A percentile compares a stretch with the other conserved stretches of the same genome.
Evolutionary conservation across 1,140 invertebrate species (phyloP).

Genomic region (Drosophila takahashii): DNA sequence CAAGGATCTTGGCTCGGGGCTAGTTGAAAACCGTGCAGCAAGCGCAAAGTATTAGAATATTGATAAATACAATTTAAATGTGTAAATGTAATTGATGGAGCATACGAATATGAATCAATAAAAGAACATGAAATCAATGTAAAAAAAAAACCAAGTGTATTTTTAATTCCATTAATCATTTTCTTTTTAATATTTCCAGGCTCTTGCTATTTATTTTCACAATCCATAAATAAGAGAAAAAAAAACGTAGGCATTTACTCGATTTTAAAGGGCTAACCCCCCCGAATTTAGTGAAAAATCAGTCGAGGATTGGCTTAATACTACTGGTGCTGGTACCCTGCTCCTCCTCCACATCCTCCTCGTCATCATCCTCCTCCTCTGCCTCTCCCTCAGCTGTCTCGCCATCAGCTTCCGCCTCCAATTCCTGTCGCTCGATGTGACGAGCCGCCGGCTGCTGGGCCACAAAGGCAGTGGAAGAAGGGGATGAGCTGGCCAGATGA

Average conservation of each 20-base stretch:
- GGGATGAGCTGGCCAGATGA: constrained; percentile 20
- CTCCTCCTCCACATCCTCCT: constrained; percentile 8
- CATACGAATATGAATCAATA: constrained; percentile 70
- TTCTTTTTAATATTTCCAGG: background rate
- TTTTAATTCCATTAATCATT: background rate
- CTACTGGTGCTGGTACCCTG: constrained; percentile 21
- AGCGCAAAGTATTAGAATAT: constrained; percentile 76
- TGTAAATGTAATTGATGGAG: constrained; percentile 77
- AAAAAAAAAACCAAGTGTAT: background rate
- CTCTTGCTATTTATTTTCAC: constrained; percentile 13
- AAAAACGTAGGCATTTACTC: constrained; percentile 4
- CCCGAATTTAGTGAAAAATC: constrained; percentile 23
- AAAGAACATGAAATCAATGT: constrained; percentile 47
- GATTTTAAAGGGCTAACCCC: background rate
- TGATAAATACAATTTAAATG: constrained; percentile 68
- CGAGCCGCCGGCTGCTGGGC: constrained; percentile 37
- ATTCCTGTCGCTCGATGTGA: constrained; percentile 55
- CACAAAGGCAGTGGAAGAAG: background rate
- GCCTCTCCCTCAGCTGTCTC: constrained; percentile 8
- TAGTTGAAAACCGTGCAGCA: constrained; percentile 69
- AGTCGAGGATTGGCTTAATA: constrained; percentile 45
- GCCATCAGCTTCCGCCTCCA: constrained; percentile 29
- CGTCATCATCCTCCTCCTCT: constrained; percentile 30
- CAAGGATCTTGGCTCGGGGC: constrained; percentile 22
- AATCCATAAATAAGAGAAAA: constrained; percentile 16